Evolutionary conservation across 2,113 vertebrate genomes (phyloP), one percentile per base, ranked within the genome.

Genomic region (Rhinoptilus africanus): DNA sequence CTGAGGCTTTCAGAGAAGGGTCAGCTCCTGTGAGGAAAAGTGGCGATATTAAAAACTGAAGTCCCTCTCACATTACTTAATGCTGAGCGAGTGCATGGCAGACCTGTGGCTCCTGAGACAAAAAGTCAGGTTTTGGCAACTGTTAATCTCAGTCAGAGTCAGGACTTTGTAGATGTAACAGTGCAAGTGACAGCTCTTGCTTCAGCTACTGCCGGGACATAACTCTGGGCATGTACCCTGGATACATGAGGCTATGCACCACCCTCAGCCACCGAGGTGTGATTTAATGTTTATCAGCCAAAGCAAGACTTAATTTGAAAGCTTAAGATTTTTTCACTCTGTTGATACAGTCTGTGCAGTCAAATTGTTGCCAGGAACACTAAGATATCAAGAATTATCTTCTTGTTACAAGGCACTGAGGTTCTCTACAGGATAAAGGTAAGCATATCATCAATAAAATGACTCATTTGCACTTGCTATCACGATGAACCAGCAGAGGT

Each of bases 1-100:
- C 92, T 82, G 93, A 89, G 89, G 77, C 89, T 85, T 88, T 95
- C 76, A 94, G 92, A 88, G 77, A 92, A 93, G 37, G 76, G 81
- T 92, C 91, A 76, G 84, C 89, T 97, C 96, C 95, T 97, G 93
- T 54, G 95, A 97, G 95, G 92, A 97, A 97, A 97, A 97, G 87
- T 88, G 69, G 2, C 6, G 4, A 67, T 50, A 96, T 95, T 97
- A 96, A 95, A 84, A 68, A 37, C 4, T 68, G 51, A 62, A 95
- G 85, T 96, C 71, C 51, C 73, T 89, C 83, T 94, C 0, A 0
- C 54, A 21, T 87, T 75, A 73, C 41, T 94, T 72, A 89, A 59
- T 53, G 68, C 69, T 79, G 83, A 95, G 60, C 12, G 0, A 94
- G 60, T 79, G 74, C 94, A 64, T 76, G 93, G 95, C 91, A 92